These are phyloP conservation scores for Apis florea DNA, from an alignment of 1,140 invertebrate species.

Conservation along the genomic window DNA sequence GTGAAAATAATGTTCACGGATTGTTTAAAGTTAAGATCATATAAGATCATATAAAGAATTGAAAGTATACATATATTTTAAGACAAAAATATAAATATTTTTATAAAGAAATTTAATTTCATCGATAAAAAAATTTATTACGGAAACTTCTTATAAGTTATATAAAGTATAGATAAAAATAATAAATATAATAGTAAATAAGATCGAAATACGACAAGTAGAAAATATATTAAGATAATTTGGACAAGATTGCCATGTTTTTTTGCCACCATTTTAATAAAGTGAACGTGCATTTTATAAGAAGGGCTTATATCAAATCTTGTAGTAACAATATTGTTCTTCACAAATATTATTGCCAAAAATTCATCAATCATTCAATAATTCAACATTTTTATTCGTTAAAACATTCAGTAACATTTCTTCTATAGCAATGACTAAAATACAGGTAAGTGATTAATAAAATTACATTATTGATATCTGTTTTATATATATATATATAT, in stretches of 20 bases:
- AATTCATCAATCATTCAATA: background rate
- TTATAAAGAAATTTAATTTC: background rate
- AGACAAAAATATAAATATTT: background rate
- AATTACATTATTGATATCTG: background rate
- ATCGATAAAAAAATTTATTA: background rate
- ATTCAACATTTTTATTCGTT: background rate
- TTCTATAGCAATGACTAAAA: slow-evolving; percentile 63
- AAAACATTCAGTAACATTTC: slow-evolving; percentile 43
- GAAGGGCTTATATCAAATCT: slow-evolving; percentile 27
- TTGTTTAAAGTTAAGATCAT: background rate
- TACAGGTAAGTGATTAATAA: slow-evolving; percentile 58
- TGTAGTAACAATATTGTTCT: slow-evolving; percentile 48
- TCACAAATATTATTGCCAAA: background rate
- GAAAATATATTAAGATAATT: background rate
- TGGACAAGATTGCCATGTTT: slow-evolving; percentile 53
- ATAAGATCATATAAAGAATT: background rate
- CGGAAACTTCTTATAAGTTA: background rate
- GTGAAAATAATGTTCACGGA: background rate
- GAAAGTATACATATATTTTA: background rate
- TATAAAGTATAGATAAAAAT: background rate
- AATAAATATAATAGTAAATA: too few species aligned
- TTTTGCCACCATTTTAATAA: slow-evolving; percentile 48
- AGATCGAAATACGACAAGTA: slow-evolving; percentile 3
- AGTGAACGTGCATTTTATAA: slow-evolving; percentile 49
- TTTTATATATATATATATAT: background rate